Evolutionary conservation across 2,888 invertebrate genomes (phyloP), one percentile per base, ranked within the genome.

Genomic region (Eristalis intricaria): DNA sequence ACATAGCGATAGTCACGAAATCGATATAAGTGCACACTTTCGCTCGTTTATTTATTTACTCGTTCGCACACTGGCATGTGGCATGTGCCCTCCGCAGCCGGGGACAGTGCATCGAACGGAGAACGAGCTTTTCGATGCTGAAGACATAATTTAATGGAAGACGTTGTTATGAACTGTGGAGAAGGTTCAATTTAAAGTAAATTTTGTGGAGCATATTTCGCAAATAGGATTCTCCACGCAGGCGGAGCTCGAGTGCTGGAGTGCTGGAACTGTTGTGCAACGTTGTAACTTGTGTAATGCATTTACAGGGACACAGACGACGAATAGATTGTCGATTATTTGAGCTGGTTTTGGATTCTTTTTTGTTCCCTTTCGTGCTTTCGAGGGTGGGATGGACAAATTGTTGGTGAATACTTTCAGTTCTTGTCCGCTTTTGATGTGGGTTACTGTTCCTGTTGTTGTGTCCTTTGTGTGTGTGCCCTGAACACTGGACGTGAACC

Each of bases 11-110:
- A 82, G 78, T 86, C 86, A 83, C 82, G 83, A 83, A 83, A 86
- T 83, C 86, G 86, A 86, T 86, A 74, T 83, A 83, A 86, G 83
- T 83, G 78, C 83, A 83, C 78, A 86, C 77, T 86, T 70, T 70
- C 74, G 63, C 75, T 86, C 40, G 19, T 13, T 69, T 63, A 22
- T 50, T 50, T 43, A 26, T 32, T 61, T 78, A 29, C 11, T 65
- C 23, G 56, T n/a, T 50, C 64, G 50, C 50, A 50, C 50, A 50
- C 50, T 19, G 26, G 26, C 26, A 26, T 26, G 26, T 19, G 29
- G 22, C 15, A 15, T 61, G 38, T 23, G 32, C 38, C 23, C 64
- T 29, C 38, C 32, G 23, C 43, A 56, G 60, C 43, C 58, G 60
- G 58, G 68, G 43, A 50, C 66, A 22, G 63, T 70, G 61, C 60